These are phyloP conservation scores for Lagopus leucura DNA, from an alignment of 2,113 vertebrate species.

Conservation along the genomic window DNA sequence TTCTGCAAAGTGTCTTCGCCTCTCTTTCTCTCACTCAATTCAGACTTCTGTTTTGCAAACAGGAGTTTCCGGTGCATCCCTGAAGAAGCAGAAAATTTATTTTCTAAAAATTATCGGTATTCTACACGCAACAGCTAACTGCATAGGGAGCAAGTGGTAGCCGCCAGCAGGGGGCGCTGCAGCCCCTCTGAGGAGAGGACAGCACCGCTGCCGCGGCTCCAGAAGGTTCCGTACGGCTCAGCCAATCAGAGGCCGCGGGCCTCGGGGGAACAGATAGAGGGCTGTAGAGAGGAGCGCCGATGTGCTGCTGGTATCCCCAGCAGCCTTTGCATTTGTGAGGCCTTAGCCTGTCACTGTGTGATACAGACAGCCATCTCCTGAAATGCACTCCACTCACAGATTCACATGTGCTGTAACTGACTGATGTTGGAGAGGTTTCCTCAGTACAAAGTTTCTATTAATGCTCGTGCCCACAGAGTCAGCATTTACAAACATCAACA, in stretches of 20 bases:
- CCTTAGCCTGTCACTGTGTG: not conserved
- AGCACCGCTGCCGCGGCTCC: not conserved
- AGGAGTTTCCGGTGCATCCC: not conserved
- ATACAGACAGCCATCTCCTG: not conserved
- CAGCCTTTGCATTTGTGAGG: not conserved
- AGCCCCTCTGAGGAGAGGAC: not conserved
- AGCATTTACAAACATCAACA: not conserved
- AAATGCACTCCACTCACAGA: not conserved
- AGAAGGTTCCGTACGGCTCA: not conserved
- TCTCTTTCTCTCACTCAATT: not conserved
- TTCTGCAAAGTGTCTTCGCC: not conserved
- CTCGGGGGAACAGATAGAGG: not conserved
- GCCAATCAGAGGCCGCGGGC: not conserved
- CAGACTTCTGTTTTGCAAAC: not conserved
- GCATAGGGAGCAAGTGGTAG: rapidly evolving
- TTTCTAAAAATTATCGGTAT: not conserved
- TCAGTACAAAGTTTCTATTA: not conserved
- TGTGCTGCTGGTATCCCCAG: not conserved
- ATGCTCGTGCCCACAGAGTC: not conserved
- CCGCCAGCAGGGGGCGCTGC: rapidly evolving
- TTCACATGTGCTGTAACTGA: not conserved
- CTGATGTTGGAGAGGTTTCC: not conserved
- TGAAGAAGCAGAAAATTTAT: not conserved
- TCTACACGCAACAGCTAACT: not conserved
- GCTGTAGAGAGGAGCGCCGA: not conserved